Conservation (phyloP, 2,888 invertebrate species). For the Ophion ellenae region DNA sequence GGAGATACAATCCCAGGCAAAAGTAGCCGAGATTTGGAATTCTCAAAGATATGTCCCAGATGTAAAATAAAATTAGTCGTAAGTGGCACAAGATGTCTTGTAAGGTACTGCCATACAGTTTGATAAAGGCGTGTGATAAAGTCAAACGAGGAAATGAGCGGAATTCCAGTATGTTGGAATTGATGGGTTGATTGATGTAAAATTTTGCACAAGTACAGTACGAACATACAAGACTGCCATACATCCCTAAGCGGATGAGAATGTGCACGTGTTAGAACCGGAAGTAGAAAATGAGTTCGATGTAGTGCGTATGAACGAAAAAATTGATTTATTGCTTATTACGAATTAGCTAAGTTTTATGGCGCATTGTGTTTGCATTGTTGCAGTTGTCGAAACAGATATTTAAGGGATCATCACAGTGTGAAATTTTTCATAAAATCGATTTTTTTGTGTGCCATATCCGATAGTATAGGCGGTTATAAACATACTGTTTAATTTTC, state of each 20-base stretch:
- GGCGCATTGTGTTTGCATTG: neutral
- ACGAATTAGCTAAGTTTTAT: neutral
- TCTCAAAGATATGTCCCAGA: neutral
- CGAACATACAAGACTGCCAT: neutral
- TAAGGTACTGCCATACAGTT: no score
- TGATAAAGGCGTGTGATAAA: no score
- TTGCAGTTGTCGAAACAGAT: neutral
- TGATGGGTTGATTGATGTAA: no score
- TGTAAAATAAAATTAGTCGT: neutral
- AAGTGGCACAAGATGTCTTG: no score
- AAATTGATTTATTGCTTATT: neutral
- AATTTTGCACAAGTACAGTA: no score
- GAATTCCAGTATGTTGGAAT: no score
- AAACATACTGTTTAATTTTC: no score
- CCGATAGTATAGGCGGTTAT: no score
- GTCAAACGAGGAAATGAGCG: no score
- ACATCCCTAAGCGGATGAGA: neutral
- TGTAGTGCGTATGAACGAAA: neutral
- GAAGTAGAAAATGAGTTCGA: neutral
- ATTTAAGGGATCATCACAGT: neutral
- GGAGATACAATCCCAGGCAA: neutral
- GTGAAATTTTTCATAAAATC: no score
- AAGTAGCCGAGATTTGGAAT: neutral
- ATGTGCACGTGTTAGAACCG: neutral
- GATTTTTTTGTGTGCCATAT: no score